A percentile compares a stretch with the other conserved stretches of the same genome.
Conservation (phyloP, 2,888 invertebrate genomes). For the Drosophila barbarae region DNA sequence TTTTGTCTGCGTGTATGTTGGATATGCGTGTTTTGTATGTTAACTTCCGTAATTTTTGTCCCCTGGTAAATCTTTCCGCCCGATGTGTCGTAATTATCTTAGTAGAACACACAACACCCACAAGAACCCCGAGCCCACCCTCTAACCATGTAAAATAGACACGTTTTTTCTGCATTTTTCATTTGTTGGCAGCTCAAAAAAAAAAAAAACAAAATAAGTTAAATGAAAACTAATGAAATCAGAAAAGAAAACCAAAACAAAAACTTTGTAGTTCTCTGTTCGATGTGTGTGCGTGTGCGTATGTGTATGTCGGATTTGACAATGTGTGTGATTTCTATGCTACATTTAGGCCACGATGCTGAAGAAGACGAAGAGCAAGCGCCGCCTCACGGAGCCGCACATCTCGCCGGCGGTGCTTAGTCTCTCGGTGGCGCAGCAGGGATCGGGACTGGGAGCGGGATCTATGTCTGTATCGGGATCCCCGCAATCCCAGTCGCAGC, state of each 20-base stretch:
- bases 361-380: slow-evolving; percentile 99
- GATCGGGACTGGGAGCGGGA: slow-evolving; percentile 27
- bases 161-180: slow-evolving; percentile 45
- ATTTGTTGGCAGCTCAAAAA: slow-evolving; percentile 36
- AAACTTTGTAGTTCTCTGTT: slow-evolving; percentile 38
- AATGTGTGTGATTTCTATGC: slow-evolving; percentile 65
- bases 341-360: slow-evolving; percentile 97
- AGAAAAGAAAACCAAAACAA: slow-evolving; percentile 10
- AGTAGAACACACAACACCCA: slow-evolving; percentile 39
- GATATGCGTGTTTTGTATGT: slow-evolving; percentile 42
- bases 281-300: slow-evolving; percentile 37
- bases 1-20: slow-evolving; percentile 33
- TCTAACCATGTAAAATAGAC: slow-evolving; percentile 39
- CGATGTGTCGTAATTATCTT: slow-evolving; percentile 42
- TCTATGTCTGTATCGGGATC: slow-evolving; percentile 27
- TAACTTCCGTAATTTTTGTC: slow-evolving; percentile 36
- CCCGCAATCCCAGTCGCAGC: slow-evolving; percentile 41
- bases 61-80: slow-evolving; percentile 30
- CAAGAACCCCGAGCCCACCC: slow-evolving; percentile 23
- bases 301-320: slow-evolving; percentile 59
- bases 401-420: slow-evolving; percentile 81
- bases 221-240: slow-evolving; percentile 23
- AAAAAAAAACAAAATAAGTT: neutral
- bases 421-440: slow-evolving; percentile 54
- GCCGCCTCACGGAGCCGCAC: slow-evolving; percentile 92